These are phyloP conservation scores for Thamnophis elegans DNA, from an alignment of 2,797 vertebrate genomes.

Conservation along the genomic window DNA sequence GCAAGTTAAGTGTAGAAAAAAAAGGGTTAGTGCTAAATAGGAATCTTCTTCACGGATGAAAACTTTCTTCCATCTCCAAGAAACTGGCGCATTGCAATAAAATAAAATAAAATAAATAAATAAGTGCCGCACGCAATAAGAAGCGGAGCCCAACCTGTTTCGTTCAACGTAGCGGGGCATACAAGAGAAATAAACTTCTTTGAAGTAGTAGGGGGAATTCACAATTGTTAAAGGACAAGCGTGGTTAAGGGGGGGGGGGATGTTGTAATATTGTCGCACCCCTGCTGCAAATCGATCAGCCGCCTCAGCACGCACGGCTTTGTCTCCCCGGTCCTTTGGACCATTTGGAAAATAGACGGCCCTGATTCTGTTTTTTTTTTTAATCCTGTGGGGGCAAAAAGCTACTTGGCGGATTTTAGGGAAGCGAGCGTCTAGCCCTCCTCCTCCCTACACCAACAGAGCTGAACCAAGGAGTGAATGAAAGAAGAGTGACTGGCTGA, in stretches of 20 bases:
- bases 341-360: background rate
- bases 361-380: background rate
- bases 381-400: too few relatives aligned
- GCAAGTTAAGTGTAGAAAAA: background rate
- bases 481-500: background rate
- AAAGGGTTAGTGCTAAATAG: background rate
- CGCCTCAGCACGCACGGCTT: background rate
- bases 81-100: background rate
- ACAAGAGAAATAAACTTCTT: background rate
- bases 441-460: background rate
- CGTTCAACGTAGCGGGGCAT: background rate
- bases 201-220: background rate
- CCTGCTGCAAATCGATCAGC: background rate
- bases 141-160: background rate
- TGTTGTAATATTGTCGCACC: background rate
- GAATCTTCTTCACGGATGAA: conserved; percentile 8
- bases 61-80: background rate
- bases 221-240: background rate
- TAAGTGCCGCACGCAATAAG: background rate
- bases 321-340: background rate
- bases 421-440: background rate
- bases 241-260: background rate
- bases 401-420: background rate
- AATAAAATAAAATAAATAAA: too few relatives aligned
- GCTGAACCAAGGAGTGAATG: background rate